Evolutionary conservation across 2,113 vertebrate genomes (phyloP), one percentile per base, ranked within the genome.

Genomic region (Lophochroa leadbeateri): DNA sequence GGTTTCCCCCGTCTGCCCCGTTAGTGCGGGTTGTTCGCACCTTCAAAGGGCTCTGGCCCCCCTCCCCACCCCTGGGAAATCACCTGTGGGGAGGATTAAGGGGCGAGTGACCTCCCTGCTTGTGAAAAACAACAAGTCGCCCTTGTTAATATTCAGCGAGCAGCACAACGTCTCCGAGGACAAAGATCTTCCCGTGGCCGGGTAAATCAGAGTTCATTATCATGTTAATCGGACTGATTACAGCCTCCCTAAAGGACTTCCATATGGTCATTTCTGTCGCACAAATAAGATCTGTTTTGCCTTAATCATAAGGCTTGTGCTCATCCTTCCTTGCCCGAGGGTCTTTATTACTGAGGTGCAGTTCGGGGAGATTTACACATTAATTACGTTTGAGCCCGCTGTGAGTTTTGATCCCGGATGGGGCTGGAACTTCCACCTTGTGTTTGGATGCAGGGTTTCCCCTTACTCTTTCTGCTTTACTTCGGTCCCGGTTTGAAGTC

Each of bases 181-280:
- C 93, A 52, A 50, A 69, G 91, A 52, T 57, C 69, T 39, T 28
- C 27, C 47, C 50, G 6, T 50, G 4, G 11, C 93, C 37, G 81
- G 61, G 89, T 60, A 86, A 47, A 80, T 69, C 86, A 18, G 88
- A 78, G 96, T 69, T 92, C 82, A 61, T 95, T 86, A 78, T 83
- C 90, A 33, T 69, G 95, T 61, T 92, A 82, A 91, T 86, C 44
- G 24, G 71, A 2, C 68, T 77, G 91, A 84, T 79, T 71, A 17
- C 67, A 1, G 57, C 5, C 74, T 91, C 86, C 78, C 77, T 5
- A 7, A 29, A 72, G 94, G 78, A 7, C 35, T 64, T 55, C 3
- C 82, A 44, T 75, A 39, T 29, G 92, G 88, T 47, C 92, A 50
- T 39, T 31, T 74, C 29, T 63, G 77, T 12, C 27, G 33, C 86